A percentile compares a stretch with the other conserved stretches of the same genome.
These are phyloP conservation scores for Leptosomus discolor DNA, from an alignment of 2,113 vertebrate species.

Conservation along the genomic window DNA sequence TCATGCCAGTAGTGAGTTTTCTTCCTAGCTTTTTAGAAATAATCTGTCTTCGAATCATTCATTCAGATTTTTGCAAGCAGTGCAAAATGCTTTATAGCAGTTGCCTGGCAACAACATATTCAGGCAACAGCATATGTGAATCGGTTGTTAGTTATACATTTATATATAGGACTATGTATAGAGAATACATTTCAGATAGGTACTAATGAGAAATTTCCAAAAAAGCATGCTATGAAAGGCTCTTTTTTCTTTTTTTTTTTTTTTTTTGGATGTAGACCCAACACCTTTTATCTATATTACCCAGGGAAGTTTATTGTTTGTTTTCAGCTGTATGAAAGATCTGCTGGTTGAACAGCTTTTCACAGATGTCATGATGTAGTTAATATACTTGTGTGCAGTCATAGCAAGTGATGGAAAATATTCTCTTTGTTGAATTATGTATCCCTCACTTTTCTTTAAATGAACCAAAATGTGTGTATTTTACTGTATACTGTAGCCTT, in stretches of 20 bases:
- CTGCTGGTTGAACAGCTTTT: neutral
- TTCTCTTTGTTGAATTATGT: neutral
- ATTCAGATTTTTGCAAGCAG: constrained; percentile 61
- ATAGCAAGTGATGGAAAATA: neutral
- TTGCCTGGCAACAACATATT: constrained; percentile 61
- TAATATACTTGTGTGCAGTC: neutral
- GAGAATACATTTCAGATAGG: neutral
- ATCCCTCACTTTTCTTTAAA: neutral
- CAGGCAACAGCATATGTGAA: constrained; percentile 46
- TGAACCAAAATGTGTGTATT: neutral
- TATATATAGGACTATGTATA: neutral
- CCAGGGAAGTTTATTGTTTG: neutral
- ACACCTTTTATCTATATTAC: neutral
- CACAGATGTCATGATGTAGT: neutral
- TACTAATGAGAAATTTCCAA: neutral
- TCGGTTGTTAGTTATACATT: constrained; percentile 26
- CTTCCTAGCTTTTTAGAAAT: constrained; percentile 29
- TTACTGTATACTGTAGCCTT: neutral
- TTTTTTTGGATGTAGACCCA: neutral
- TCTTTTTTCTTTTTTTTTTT: neutral
- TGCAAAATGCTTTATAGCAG: constrained; percentile 49
- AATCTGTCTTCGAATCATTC: constrained; percentile 37
- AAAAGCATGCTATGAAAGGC: neutral
- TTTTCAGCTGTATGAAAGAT: neutral
- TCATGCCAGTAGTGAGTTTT: constrained; percentile 27